A percentile compares a stretch with the other conserved stretches of the same genome.
phyloP scores from a whole-genome alignment of 2,797 vertebrate species.

The Sciurus carolinensis region DNA sequence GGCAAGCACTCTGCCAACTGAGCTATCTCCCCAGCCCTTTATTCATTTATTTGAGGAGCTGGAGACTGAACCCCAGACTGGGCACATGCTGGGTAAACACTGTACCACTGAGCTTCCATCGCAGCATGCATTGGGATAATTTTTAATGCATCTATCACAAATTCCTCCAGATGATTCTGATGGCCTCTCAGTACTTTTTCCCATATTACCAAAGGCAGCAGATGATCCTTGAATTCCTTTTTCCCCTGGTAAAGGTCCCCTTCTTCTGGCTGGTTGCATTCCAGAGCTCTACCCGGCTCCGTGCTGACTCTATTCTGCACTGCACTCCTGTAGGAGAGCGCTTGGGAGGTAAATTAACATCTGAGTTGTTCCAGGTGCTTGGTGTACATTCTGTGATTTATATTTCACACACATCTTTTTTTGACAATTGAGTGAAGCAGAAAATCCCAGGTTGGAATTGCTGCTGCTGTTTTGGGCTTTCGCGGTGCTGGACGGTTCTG shows the following conservation, averaged over 20 bases:
- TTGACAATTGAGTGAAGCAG: not conserved
- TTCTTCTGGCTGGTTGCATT: not conserved
- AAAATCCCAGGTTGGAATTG: not conserved
- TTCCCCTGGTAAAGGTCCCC: not conserved
- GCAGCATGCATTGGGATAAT: not conserved
- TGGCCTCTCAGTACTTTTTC: not conserved
- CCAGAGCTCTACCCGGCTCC: not conserved
- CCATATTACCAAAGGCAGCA: not conserved
- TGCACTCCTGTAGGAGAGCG: not conserved
- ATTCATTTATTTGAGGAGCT: too few species aligned
- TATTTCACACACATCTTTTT: not conserved
- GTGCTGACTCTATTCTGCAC: not conserved
- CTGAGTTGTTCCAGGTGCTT: not conserved
- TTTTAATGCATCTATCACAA: constrained; percentile 21
- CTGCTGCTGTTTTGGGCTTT: not conserved
- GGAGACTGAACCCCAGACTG: too few species aligned
- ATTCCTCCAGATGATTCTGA: not conserved
- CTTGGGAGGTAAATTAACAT: not conserved
- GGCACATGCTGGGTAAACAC: too few species aligned
- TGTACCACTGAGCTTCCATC: too few species aligned
- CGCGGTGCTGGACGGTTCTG: not conserved
- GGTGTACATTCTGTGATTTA: not conserved
- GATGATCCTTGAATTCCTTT: not conserved
- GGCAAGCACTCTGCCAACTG: too few species aligned
- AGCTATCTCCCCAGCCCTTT: too few species aligned